Evolutionary conservation across 1,140 invertebrate genomes (phyloP).

Genomic region (Drosophila nasuta): DNA sequence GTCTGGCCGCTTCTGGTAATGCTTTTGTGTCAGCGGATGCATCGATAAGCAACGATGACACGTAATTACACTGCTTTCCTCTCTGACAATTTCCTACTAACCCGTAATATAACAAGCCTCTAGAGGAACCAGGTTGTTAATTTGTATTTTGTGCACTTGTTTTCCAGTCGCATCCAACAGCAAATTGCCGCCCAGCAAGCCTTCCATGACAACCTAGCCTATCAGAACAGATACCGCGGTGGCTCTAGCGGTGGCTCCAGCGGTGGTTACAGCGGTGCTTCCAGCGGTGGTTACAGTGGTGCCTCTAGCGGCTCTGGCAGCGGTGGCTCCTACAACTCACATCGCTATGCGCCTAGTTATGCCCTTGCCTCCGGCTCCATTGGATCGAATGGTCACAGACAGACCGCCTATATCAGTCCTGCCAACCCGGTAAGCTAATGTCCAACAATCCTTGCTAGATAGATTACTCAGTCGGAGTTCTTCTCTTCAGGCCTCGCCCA

Average conservation of each 20-base stretch:
- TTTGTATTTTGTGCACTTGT: background rate
- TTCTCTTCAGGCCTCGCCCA: constrained; percentile 85
- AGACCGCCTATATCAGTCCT: constrained; percentile 86
- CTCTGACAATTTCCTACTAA: constrained; percentile 31
- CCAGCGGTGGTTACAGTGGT: constrained; percentile 33
- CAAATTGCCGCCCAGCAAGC: constrained; percentile 80
- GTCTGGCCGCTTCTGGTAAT: constrained; percentile 72
- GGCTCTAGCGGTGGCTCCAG: constrained; percentile 42
- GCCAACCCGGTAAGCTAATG: constrained; percentile 86
- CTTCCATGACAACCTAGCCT: constrained; percentile 59
- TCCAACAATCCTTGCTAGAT: no score
- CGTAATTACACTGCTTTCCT: constrained; percentile 62
- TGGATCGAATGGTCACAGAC: constrained; percentile 86
- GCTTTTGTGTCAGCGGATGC: constrained; percentile 78
- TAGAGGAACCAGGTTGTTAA: background rate
- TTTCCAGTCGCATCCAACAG: constrained; percentile 72
- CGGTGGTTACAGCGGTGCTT: constrained; percentile 34
- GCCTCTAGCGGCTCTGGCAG: constrained; percentile 15
- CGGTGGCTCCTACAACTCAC: constrained; percentile 56
- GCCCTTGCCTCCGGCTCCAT: constrained; percentile 84
- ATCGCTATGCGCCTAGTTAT: constrained; percentile 81
- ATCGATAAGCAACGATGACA: constrained; percentile 63
- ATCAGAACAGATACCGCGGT: constrained; percentile 57
- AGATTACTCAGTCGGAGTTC: background rate
- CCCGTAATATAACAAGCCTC: background rate